Conservation (phyloP, 2,888 invertebrate species). For the Carcina quercana region DNA sequence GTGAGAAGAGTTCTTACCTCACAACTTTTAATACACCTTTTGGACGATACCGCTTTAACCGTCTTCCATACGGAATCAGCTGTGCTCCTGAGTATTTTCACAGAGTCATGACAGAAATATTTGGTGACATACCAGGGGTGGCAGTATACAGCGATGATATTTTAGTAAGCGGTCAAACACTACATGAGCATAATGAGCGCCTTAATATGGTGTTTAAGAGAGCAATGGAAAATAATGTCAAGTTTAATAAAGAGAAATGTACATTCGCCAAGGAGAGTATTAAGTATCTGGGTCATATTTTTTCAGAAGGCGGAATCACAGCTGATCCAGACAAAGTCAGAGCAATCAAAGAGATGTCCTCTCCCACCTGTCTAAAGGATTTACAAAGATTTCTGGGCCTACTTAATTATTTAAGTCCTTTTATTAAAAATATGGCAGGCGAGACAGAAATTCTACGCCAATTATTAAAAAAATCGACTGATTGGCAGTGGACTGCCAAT, state of each 20-base stretch:
- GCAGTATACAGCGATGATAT: conserved; percentile 3
- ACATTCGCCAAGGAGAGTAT: neutral
- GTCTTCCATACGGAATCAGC: conserved; percentile 5
- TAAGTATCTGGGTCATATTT: conserved; percentile 7
- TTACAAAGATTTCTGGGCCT: conserved; percentile 2
- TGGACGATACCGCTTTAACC: conserved; percentile 2
- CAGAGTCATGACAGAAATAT: conserved; percentile 1
- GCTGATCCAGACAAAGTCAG: conserved; percentile 5
- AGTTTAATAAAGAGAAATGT: conserved; percentile 8
- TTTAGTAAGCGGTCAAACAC: neutral
- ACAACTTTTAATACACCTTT: conserved; percentile 6
- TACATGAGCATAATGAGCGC: conserved; percentile 1
- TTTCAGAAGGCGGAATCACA: neutral
- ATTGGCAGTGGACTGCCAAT: conserved; percentile 1
- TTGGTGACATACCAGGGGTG: conserved; percentile 1
- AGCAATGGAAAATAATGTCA: conserved; percentile 3
- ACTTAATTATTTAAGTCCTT: neutral
- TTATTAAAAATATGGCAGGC: conserved; percentile 1
- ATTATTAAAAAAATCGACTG: conserved; percentile 1
- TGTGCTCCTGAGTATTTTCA: conserved; percentile 3
- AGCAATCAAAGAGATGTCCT: neutral
- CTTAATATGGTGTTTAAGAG: neutral
- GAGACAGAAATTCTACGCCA: neutral
- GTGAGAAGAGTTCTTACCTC: conserved; percentile 4
- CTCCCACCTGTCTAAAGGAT: neutral